Percentiles rank a stretch among this genome's conserved stretches.
These are phyloP conservation scores for Arrhopalites spinosus DNA, from an alignment of 2,888 invertebrate species.

Conservation along the genomic window DNA sequence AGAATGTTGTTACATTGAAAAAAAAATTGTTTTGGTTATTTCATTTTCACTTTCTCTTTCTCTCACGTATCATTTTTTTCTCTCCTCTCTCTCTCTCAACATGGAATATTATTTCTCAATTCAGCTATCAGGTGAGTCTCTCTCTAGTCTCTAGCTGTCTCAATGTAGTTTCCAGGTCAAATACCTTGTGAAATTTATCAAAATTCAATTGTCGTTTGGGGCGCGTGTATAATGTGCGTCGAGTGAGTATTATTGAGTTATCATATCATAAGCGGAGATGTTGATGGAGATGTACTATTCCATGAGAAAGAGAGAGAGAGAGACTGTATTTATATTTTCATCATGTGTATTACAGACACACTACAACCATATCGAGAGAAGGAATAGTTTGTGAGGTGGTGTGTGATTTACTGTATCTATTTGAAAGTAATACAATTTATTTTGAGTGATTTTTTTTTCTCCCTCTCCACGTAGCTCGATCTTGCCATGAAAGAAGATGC, in stretches of 20 bases:
- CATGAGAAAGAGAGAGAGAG: no score
- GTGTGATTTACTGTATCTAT: constrained; percentile 32
- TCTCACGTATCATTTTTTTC: background rate
- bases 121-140: background rate
- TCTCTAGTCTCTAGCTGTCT: background rate
- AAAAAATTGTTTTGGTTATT: no score
- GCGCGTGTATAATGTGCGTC: background rate
- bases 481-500: constrained; percentile 90
- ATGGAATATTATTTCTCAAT: background rate
- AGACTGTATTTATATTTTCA: no score
- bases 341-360: no score
- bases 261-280: background rate
- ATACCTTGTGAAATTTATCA: background rate
- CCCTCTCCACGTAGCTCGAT: constrained; percentile 72
- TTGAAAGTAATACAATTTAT: constrained; percentile 38
- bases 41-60: no score
- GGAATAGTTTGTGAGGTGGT: background rate
- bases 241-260: constrained; percentile 1
- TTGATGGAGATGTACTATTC: no score
- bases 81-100: background rate
- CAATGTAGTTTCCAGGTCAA: background rate
- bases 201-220: constrained; percentile 18
- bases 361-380: no score
- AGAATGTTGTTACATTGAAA: no score
- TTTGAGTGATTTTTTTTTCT: constrained; percentile 36